Percentiles rank a stretch among this genome's conserved stretches.
Conservation (phyloP, 1,140 invertebrate genomes). For the Goniozus legneri region DNA sequence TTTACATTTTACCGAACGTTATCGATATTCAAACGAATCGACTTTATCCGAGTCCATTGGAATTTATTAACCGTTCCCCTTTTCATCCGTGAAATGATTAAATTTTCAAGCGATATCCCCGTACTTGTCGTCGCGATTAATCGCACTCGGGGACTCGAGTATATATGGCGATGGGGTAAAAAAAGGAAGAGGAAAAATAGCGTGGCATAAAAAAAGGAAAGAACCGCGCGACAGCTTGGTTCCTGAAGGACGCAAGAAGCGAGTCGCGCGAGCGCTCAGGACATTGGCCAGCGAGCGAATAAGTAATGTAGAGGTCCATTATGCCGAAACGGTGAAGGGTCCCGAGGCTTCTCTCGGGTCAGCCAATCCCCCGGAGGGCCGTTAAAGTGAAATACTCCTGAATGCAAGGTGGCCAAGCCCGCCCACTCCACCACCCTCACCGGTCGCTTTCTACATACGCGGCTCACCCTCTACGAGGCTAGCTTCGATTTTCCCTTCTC, state of each 20-base stretch:
- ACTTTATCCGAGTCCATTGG: no score
- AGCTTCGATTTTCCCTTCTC: slow-evolving; percentile 15
- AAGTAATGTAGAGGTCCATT: slow-evolving; percentile 55
- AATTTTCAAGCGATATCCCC: no score
- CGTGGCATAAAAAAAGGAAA: neutral
- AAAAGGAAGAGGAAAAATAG: neutral
- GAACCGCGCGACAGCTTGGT: neutral
- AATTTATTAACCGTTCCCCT: no score
- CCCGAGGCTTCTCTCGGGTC: slow-evolving; percentile 39
- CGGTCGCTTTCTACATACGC: slow-evolving; percentile 13
- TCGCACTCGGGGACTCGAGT: no score
- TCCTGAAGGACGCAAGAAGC: neutral
- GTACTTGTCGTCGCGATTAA: no score
- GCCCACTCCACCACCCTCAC: slow-evolving; percentile 13
- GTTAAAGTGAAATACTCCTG: slow-evolving; percentile 56
- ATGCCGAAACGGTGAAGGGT: slow-evolving; percentile 53
- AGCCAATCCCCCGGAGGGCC: slow-evolving; percentile 53
- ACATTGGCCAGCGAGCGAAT: slow-evolving; percentile 46
- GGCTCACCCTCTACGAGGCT: slow-evolving; percentile 14
- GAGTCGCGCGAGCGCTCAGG: slow-evolving; percentile 14
- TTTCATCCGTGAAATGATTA: no score
- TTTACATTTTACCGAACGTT: no score
- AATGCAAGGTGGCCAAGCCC: slow-evolving; percentile 49
- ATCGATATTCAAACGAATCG: no score
- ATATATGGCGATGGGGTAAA: no score